Evolutionary conservation across 2,797 vertebrate species (phyloP), one percentile per base, ranked within the genome.

Genomic region (Hippopotamyrus pictus): DNA sequence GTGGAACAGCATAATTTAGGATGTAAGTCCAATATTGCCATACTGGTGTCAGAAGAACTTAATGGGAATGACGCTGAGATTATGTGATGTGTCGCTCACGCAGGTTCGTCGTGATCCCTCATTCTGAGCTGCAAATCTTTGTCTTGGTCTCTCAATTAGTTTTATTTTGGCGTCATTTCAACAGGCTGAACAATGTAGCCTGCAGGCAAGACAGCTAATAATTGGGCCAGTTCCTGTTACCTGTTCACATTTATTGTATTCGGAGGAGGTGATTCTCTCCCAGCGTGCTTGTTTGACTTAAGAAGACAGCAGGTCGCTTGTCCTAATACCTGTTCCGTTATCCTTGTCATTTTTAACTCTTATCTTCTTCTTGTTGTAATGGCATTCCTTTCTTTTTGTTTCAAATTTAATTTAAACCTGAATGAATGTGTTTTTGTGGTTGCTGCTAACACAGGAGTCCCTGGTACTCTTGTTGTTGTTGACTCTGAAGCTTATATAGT

Each of bases 131-230:
- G n/a, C 41, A 19, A 29, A 51, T 51, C 83, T 86, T 19, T 86
- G 50, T 53, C 50, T 51, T 14, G 3, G 25, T 33, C 51, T 54
- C 22, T 29, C 51, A 57, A 19, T 54, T 86, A 57, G 53, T 41
- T 86, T 57, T 53, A 86, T 86, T 86, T 37, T 14, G 44, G 44
- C n/a, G 33, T 85, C 44, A 29, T 85, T 85, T 85, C 7, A 51
- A 53, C 17, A 84, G 82, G 50, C 46, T 22, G 41, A 11, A 53
- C n/a, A 54, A 54, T 57, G 84, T 19, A 54, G 12, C 48, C 84
- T 33, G 84, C 84, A 33, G 84, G 84, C 84, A 54, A 86, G n/a
- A 50, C 84, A 41, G 84, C 84, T 50, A 51, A 25, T 86, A 37
- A 57, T 4, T 33, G 51, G 50, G 25, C 50, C 51, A 6, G 53